These are phyloP conservation scores for Hirundo rustica DNA, from an alignment of 2,797 vertebrate species.

Conservation along the genomic window DNA sequence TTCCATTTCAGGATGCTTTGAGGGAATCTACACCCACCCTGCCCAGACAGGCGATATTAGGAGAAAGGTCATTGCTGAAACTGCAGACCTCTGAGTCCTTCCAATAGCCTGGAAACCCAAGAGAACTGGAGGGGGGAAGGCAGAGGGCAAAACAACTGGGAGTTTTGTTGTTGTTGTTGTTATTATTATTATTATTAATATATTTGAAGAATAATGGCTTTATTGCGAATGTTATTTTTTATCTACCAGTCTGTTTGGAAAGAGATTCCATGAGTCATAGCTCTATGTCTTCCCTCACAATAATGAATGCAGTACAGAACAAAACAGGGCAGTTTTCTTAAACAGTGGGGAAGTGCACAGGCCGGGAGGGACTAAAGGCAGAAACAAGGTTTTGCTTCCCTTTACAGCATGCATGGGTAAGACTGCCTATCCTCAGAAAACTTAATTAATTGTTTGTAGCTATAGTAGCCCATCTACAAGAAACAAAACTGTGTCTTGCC, in stretches of 20 bases:
- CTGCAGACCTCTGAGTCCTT: background rate
- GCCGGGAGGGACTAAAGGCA: background rate
- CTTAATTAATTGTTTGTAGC: background rate
- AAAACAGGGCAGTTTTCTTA: background rate
- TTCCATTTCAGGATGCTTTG: background rate
- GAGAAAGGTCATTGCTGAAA: background rate
- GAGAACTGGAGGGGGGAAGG: background rate
- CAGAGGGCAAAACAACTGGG: background rate
- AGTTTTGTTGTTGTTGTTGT: background rate
- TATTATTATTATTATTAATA: too few relatives aligned
- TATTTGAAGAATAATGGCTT: background rate
- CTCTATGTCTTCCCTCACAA: background rate
- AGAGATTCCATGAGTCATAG: background rate
- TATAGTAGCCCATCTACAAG: background rate
- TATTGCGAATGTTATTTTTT: background rate
- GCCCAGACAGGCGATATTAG: accelerated
- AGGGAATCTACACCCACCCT: background rate
- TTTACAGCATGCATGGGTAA: background rate
- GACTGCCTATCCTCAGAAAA: background rate
- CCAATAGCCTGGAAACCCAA: background rate
- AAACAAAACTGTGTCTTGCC: background rate
- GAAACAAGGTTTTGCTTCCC: background rate
- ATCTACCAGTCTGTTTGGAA: background rate
- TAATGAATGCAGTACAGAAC: background rate
- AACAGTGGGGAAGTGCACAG: accelerated